Evolutionary conservation across 2,888 invertebrate species (phyloP).

Genomic region (Patella ulyssiponensis): DNA sequence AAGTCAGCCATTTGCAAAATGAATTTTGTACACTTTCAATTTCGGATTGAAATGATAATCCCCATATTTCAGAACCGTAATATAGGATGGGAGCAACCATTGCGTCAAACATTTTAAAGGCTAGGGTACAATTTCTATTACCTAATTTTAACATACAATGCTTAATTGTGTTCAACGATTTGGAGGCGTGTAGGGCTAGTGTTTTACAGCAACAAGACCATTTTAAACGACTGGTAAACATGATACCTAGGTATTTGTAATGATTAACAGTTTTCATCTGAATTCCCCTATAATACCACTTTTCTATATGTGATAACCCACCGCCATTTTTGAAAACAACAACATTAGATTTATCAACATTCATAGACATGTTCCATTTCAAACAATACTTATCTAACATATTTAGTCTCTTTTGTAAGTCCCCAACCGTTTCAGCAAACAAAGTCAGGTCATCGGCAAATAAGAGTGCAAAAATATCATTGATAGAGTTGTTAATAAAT

Average conservation of each 20-base stretch:
- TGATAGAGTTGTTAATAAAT: conserved; percentile 4
- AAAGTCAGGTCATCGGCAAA: conserved; percentile 39
- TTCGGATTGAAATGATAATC: not conserved
- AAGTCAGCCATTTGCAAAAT: not conserved
- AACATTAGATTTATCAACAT: conserved; percentile 31
- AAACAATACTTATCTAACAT: conserved; percentile 26
- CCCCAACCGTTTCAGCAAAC: conserved; percentile 28
- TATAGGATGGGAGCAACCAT: not conserved
- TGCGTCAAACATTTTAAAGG: not conserved
- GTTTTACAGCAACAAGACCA: not conserved
- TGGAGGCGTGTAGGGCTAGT: not conserved
- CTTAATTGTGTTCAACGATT: not conserved
- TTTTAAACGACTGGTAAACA: not conserved
- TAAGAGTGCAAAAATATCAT: conserved; percentile 21
- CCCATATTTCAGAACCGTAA: not conserved
- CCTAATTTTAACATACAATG: not conserved
- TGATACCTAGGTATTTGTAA: not conserved
- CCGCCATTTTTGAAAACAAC: conserved; percentile 33
- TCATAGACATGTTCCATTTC: conserved; percentile 26
- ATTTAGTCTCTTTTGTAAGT: conserved; percentile 31
- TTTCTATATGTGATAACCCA: conserved; percentile 27
- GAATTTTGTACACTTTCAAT: not conserved
- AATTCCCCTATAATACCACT: conserved; percentile 6
- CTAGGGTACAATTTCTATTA: not conserved
- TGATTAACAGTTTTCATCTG: not conserved